Conservation (phyloP, 92 coral and sea anemone genomes). For the Heteractis magnifica region DNA sequence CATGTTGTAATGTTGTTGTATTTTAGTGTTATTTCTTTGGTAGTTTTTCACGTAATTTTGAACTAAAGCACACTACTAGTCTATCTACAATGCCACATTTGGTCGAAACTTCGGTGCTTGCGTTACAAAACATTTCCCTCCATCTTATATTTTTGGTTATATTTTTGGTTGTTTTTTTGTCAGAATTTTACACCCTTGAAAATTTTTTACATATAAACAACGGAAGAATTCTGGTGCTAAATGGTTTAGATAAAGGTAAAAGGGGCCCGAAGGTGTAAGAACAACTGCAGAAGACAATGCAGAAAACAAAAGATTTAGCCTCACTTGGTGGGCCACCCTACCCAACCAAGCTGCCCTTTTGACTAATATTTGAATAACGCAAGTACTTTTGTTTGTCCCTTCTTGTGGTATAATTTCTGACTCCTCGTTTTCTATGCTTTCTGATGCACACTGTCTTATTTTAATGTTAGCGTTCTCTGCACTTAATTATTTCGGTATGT, state of each 20-base stretch:
- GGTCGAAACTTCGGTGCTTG: background rate
- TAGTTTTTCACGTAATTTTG: background rate
- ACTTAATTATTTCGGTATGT: background rate
- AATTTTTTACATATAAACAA: too few relatives aligned
- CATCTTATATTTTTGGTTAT: background rate
- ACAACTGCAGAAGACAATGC: too few relatives aligned
- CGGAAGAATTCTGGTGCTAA: too few relatives aligned
- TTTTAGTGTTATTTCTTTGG: background rate
- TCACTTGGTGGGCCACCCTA: too few relatives aligned
- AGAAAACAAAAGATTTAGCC: too few relatives aligned
- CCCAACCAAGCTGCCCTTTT: too few relatives aligned
- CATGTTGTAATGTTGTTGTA: background rate
- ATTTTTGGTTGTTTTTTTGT: too few relatives aligned
- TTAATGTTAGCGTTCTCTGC: background rate
- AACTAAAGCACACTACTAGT: background rate
- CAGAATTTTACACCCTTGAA: too few relatives aligned
- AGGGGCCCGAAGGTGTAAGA: too few relatives aligned
- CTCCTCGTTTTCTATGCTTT: slow-evolving; percentile 42
- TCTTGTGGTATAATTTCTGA: background rate
- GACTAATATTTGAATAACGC: background rate
- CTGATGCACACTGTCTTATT: slow-evolving; percentile 16
- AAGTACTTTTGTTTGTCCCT: background rate
- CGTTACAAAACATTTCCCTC: background rate
- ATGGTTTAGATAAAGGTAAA: too few relatives aligned
- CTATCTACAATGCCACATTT: background rate